phyloP scores from a whole-genome alignment of 2,113 vertebrate species.

The Corvus moneduloides region DNA sequence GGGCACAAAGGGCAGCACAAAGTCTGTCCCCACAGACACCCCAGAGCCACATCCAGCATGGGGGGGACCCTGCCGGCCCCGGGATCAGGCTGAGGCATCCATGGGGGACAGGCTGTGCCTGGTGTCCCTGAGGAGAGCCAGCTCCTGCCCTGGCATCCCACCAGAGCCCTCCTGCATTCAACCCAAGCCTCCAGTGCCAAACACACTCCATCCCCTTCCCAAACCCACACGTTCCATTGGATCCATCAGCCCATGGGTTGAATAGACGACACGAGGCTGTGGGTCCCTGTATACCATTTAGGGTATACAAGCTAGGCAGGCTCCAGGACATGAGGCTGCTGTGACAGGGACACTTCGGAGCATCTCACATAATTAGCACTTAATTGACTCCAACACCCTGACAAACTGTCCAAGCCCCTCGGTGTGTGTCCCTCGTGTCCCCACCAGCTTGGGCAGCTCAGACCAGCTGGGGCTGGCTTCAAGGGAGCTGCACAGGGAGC shows the following conservation, averaged over 20 bases:
- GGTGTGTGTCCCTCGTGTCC: neutral
- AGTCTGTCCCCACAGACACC: neutral
- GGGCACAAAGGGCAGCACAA: neutral
- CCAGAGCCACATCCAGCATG: neutral
- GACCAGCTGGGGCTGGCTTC: neutral
- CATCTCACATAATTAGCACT: constrained; percentile 15
- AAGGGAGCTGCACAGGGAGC: neutral
- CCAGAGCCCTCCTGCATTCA: neutral
- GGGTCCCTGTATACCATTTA: neutral
- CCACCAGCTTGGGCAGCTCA: neutral
- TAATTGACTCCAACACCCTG: neutral
- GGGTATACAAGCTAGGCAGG: neutral
- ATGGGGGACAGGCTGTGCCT: accelerated
- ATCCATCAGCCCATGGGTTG: neutral
- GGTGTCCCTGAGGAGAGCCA: neutral
- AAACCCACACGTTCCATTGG: accelerated
- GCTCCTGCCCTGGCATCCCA: neutral
- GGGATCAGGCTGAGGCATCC: neutral
- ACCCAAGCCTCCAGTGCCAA: neutral
- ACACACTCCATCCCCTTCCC: neutral
- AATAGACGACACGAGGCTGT: neutral
- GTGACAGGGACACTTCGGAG: neutral
- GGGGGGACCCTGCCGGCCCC: accelerated
- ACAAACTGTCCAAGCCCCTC: neutral
- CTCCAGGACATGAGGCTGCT: neutral